Base-by-base conservation (phyloP, 2,797 vertebrate genomes). In the Trachurus trachurus region DNA sequence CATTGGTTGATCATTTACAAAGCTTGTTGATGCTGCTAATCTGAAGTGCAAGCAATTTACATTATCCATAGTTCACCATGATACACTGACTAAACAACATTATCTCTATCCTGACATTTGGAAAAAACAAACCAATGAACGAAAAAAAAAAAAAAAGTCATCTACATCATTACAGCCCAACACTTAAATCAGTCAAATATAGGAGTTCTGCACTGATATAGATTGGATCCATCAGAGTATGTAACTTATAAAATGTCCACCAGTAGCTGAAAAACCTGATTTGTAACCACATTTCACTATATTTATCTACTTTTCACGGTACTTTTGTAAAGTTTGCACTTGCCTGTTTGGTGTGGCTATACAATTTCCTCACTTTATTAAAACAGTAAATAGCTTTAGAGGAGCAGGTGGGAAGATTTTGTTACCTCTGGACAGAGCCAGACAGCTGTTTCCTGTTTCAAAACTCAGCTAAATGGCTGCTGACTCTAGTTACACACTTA, bases 11-110 rank as follows among this genome's bases (percentile, higher is more conserved):
- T 59, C 26, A 49, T 54, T 65, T 15, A 49, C 49, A 67, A 15
- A 50, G 40, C 22, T 53, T 8, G 50, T 22, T 52, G 45, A n/a
- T 19, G 15, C 22, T 22, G 19, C 22, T 22, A 40, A 63, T 37
- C 13, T 17, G n/a, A 54, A n/a, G 50, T 29, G 34, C 53, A 53
- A 17, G 37, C 15, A 16, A 40, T 52, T 44, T 45, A 53, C 26
- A 54, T 47, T 26, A 44, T 71, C 26, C 17, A 16, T 39, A 5
- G 13, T 65, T n/a, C 12, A 34, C 3, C 52, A 21, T 37, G 17
- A 69, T 47, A 37, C 53, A 45, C 19, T 69, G 66, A 26, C 19
- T 19, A 34, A 69, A 69, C 26, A 45, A 19, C 21, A 47, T 16
- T 17, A 45, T 40, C 21, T 66, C 49, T 15, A 54, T 1, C 26